Conservation (phyloP, 1,140 invertebrate genomes). For the Ips nitidus region DNA sequence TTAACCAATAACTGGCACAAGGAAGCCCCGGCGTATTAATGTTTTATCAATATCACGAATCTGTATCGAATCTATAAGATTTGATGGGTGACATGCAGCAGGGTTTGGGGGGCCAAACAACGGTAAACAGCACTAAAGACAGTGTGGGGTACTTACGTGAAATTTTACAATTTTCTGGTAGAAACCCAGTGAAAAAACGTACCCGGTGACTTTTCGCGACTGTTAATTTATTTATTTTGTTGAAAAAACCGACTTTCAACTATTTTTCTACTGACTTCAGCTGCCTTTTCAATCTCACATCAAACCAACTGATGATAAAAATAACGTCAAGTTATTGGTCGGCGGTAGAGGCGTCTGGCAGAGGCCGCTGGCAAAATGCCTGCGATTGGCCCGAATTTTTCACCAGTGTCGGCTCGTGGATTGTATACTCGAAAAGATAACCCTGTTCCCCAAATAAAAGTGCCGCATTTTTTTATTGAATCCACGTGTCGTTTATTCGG, state of each 20-base stretch:
- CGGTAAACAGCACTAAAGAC: neutral
- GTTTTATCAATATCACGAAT: conserved; percentile 48
- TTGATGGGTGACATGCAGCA: conserved; percentile 20
- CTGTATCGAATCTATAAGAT: conserved; percentile 26
- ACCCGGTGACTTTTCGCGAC: conserved; percentile 40
- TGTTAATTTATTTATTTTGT: conserved; percentile 45
- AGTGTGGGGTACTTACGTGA: conserved; percentile 47
- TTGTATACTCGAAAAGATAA: too few relatives aligned
- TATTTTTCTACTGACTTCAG: conserved; percentile 41
- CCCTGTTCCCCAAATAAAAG: too few relatives aligned
- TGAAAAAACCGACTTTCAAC: conserved; percentile 46
- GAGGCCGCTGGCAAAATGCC: conserved; percentile 47
- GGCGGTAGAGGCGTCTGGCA: conserved; percentile 48
- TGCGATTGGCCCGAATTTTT: conserved; percentile 36
- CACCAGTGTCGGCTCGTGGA: conserved; percentile 34
- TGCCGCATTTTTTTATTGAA: too few relatives aligned
- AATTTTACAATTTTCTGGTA: conserved; percentile 43
- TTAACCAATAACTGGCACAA: conserved; percentile 41
- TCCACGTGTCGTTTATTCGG: neutral
- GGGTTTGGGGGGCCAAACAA: too few relatives aligned
- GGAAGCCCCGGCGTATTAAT: conserved; percentile 35
- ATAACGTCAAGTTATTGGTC: conserved; percentile 43
- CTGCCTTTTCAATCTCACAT: conserved; percentile 34
- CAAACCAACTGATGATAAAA: conserved; percentile 41
- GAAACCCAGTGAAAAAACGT: conserved; percentile 40